Evolutionary conservation across 2,113 vertebrate genomes (phyloP), one percentile per base, ranked within the genome.

Genomic region (Chauna torquata): DNA sequence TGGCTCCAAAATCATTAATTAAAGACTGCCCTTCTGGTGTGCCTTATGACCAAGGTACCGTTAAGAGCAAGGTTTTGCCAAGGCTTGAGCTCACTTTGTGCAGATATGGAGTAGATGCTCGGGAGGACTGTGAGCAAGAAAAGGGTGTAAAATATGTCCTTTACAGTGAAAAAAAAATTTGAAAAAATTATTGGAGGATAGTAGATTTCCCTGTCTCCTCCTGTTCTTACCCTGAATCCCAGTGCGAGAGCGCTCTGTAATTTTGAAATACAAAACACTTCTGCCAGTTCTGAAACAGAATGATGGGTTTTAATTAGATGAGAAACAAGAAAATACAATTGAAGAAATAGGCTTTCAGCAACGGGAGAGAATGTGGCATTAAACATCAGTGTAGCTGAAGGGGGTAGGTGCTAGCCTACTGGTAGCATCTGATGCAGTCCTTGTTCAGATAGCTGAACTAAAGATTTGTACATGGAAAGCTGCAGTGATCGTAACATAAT

Each of bases 1-100:
- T 84, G 89, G 86, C 89, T 97, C 95, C 94, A 96, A 92, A 96
- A 86, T 81, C 86, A 59, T 97, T 96, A 96, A 95, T 96, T 95
- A 96, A 94, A 94, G 83, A 17, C 65, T 92, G 83, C 38, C 94
- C 93, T 97, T 96, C 83, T 97, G 94, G 89, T 96, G 86, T 18
- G 62, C 91, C 93, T 94, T 94, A 82, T 95, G 94, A 96, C 77
- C 81, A 64, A 81, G 52, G 62, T 55, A 19, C 65, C 47, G 74
- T 59, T 49, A 71, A 75, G 65, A 78, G 42, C 10, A 70, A 64
- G 61, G 77, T 75, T 94, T 91, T 84, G 55, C 93, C 80, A 86
- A 77, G 80, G 64, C 72, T 92, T 45, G 9, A 62, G 72, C 28
- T 88, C 23, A 11, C 16, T 78, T 90, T 1, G 8, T 78, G 45